Evolutionary conservation across 92 coral and sea anemone genomes (phyloP).

Genomic region (Montipora capitata): DNA sequence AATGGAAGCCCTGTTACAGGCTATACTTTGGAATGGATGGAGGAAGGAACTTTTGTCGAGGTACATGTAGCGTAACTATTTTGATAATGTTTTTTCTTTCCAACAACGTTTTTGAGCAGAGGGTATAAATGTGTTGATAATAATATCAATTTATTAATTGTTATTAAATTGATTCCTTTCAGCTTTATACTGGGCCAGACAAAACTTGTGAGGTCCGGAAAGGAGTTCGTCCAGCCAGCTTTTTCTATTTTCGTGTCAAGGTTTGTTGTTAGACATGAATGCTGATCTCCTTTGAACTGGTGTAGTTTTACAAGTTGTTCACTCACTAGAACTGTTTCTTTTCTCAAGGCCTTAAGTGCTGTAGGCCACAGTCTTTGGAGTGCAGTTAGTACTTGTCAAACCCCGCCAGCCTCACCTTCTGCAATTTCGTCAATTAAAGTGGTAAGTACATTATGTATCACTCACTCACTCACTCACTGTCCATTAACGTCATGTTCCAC

Average conservation of each 20-base stretch:
- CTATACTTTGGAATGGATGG: slow-evolving; percentile 90
- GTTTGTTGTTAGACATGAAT: slow-evolving; percentile 43
- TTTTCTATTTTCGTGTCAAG: slow-evolving; percentile 94
- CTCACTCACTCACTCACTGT: too few species aligned
- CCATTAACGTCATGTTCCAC: too few species aligned
- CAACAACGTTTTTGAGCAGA: background rate
- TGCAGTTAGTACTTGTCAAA: slow-evolving; percentile 91
- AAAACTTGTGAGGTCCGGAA: slow-evolving; percentile 90
- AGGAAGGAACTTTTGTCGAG: slow-evolving; percentile 86
- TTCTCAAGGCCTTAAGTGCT: slow-evolving; percentile 88
- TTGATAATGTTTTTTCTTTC: background rate
- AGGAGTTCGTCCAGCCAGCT: slow-evolving; percentile 91
- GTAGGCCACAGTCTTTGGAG: slow-evolving; percentile 96
- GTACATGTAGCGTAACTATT: slow-evolving; percentile 23
- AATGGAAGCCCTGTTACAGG: slow-evolving; percentile 96
- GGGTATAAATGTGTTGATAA: background rate
- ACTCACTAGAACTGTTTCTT: background rate
- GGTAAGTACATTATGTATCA: slow-evolving; percentile 60
- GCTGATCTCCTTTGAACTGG: background rate
- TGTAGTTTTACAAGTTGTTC: background rate
- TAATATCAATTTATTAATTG: background rate
- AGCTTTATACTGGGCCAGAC: slow-evolving; percentile 93
- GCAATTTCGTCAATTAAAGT: slow-evolving; percentile 91
- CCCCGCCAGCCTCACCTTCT: slow-evolving; percentile 97
- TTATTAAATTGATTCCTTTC: background rate